These are phyloP conservation scores for Chesias legatella DNA, from an alignment of 2,888 invertebrate species.

Conservation along the genomic window DNA sequence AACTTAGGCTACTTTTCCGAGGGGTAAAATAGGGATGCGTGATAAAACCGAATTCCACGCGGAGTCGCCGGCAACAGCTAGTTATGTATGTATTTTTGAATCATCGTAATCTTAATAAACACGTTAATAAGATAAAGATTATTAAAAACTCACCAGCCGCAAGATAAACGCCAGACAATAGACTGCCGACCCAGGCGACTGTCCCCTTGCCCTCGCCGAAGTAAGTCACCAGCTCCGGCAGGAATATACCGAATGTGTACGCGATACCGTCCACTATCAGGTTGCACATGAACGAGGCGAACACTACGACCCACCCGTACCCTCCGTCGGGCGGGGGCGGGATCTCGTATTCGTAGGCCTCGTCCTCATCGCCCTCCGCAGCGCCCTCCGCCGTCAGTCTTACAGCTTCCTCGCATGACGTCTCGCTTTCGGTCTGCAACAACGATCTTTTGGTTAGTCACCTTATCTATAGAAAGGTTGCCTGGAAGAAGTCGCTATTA, in stretches of 20 bases:
- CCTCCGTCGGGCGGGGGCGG: constrained; percentile 95
- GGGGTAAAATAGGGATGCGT: no score
- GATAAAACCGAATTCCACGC: no score
- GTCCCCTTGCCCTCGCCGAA: constrained; percentile 93
- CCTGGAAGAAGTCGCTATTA: no score
- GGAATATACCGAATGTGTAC: constrained; percentile 98
- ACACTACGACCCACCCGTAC: constrained; percentile 96
- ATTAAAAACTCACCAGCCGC: constrained; percentile 86
- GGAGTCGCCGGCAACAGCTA: no score
- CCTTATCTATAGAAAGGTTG: no score
- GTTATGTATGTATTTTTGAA: no score
- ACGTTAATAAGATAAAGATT: neutral
- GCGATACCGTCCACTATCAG: constrained; percentile 99
- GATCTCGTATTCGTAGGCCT: constrained; percentile 84
- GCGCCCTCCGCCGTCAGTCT: constrained; percentile 86
- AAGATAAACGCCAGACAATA: constrained; percentile 97
- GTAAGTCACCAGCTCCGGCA: constrained; percentile 87
- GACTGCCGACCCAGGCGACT: constrained; percentile 96
- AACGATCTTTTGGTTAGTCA: no score
- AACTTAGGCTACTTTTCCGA: no score
- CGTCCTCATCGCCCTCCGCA: constrained; percentile 82
- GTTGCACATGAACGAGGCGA: constrained; percentile 98
- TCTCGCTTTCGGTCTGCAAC: constrained; percentile 91
- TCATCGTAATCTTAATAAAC: no score
- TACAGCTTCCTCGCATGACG: constrained; percentile 91